A percentile compares a stretch with the other conserved stretches of the same genome.
These are phyloP conservation scores for Achroia grisella DNA, from an alignment of 1,140 invertebrate species.

Conservation along the genomic window DNA sequence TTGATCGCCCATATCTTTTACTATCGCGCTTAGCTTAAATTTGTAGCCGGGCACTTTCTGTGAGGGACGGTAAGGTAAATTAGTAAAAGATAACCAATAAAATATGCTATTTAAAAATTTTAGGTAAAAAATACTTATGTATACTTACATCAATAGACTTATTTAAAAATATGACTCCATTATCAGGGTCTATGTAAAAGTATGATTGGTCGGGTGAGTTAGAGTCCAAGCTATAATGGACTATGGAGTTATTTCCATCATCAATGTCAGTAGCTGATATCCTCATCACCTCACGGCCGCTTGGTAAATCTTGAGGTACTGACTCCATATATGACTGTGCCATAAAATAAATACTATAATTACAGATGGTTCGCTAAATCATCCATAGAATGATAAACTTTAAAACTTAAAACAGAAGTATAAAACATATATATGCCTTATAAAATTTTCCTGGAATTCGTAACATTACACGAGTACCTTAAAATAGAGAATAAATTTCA, in stretches of 20 bases:
- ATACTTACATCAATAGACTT: constrained; percentile 81
- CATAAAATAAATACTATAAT: constrained; percentile 24
- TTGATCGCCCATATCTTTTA: constrained; percentile 82
- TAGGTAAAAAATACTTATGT: background rate
- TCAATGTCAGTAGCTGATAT: constrained; percentile 92
- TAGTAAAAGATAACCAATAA: background rate
- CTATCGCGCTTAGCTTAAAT: constrained; percentile 83
- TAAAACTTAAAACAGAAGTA: no score
- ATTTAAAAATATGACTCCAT: constrained; percentile 85
- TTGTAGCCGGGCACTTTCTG: constrained; percentile 79
- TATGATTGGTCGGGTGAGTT: constrained; percentile 78
- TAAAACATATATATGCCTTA: no score
- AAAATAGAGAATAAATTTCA: no score
- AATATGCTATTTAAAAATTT: background rate
- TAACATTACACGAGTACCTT: no score
- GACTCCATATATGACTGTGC: constrained; percentile 82
- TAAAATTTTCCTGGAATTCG: no score
- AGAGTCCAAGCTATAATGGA: constrained; percentile 78
- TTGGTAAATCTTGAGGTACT: constrained; percentile 82
- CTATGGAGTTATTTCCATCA: constrained; percentile 87
- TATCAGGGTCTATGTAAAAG: constrained; percentile 84
- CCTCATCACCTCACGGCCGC: constrained; percentile 85
- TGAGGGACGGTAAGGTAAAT: constrained; percentile 23
- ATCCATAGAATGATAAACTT: no score
- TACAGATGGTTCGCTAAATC: no score